Evolutionary conservation across 1,140 invertebrate species (phyloP), one percentile per base, ranked within the genome.

Genomic region (Glossosoma conforme): DNA sequence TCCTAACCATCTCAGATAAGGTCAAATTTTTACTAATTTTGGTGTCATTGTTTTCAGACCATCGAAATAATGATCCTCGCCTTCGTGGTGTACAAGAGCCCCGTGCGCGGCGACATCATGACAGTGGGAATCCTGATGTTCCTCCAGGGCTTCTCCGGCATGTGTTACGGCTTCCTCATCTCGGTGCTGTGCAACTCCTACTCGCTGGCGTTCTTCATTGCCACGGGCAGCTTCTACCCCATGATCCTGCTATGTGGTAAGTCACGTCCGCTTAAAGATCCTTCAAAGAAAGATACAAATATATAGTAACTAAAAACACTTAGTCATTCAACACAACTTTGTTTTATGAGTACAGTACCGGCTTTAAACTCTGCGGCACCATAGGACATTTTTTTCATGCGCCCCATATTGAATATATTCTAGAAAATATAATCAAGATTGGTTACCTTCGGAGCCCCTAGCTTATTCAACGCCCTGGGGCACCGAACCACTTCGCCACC

Each of bases 191-290:
- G 86, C 58, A 77, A 80, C 9, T 84, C 85, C 24, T 89, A 91
- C 57, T 83, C 79, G 0, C 75, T 86, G 47, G 87, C 91, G 0
- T 89, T 93, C 71, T 91, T 91, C 64, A 74, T 90, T 14, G 79
- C 89, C 3, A 82, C 89, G 0, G 91, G 91, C 1, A 87, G 83
- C 43, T 93, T 95, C 62, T 93, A 92, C 63, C 91, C 91, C 0
- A 84, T 90, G 70, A 80, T 94, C 47, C 64, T 93, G 36, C 67
- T 91, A 0, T 86, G 86, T 64, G 91, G 90, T 91, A 69, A 74
- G 77, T 75, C 17, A 13, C 15, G 21, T 47, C 6, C n/a, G 24
- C 24, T n/a, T n/a, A n/a, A n/a, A n/a, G n/a, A n/a, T n/a, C n/a
- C n/a, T n/a, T n/a, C n/a, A n/a, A n/a, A n/a, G n/a, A n/a, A n/a